Evolutionary conservation across 2,113 vertebrate genomes (phyloP).

Genomic region (Phocoena sinus): DNA sequence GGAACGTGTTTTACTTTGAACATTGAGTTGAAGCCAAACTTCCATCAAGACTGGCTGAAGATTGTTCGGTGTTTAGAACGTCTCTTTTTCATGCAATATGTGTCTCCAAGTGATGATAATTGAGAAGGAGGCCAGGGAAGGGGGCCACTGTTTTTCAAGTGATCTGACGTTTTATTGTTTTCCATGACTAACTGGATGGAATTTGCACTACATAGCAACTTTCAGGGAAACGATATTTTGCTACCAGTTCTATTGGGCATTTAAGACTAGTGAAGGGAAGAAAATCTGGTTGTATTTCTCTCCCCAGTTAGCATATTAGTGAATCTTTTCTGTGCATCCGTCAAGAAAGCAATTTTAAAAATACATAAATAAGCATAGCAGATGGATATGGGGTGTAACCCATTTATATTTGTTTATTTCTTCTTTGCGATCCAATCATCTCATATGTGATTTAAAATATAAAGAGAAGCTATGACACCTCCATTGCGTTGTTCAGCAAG

Average conservation of each 20-base stretch:
- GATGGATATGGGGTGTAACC: slow-evolving; percentile 20
- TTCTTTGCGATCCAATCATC: neutral
- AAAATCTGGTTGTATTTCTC: neutral
- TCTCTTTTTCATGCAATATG: slow-evolving; percentile 21
- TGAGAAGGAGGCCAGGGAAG: slow-evolving; percentile 31
- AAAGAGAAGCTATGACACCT: neutral
- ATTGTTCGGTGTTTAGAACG: slow-evolving; percentile 57
- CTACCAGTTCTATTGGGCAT: neutral
- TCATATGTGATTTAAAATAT: neutral
- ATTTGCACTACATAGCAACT: slow-evolving; percentile 35
- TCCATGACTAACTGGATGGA: slow-evolving; percentile 62
- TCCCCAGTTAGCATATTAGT: slow-evolving; percentile 23
- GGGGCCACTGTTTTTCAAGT: neutral
- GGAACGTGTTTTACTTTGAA: slow-evolving; percentile 43
- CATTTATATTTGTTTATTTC: slow-evolving; percentile 39
- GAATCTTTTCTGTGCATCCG: neutral
- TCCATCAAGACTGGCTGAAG: slow-evolving; percentile 72
- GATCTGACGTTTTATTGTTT: slow-evolving; percentile 59
- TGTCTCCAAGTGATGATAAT: slow-evolving; percentile 55
- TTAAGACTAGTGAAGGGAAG: neutral
- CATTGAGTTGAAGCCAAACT: slow-evolving; percentile 75
- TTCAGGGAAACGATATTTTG: neutral
- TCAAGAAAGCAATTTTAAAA: neutral
- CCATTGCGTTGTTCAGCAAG: slow-evolving; percentile 45
- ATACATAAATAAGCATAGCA: slow-evolving; percentile 18